Percentiles rank a stretch among this genome's conserved stretches.
These are phyloP conservation scores for Drosophila rhopaloa DNA, from an alignment of 1,140 invertebrate genomes.

Conservation along the genomic window DNA sequence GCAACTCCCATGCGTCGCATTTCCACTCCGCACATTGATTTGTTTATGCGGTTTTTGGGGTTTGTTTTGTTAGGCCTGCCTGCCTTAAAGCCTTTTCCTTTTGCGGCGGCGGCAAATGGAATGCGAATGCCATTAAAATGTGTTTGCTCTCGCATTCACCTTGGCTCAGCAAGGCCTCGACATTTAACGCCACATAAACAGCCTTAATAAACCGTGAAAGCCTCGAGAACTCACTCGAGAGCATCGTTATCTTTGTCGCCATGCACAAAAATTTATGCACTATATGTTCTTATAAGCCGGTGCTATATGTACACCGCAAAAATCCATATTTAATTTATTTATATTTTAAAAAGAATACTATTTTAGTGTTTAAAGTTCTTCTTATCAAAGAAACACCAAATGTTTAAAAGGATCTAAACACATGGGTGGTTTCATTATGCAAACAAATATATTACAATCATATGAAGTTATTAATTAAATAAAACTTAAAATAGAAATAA, in stretches of 20 bases:
- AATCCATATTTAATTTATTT: not conserved
- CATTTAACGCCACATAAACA: constrained; percentile 80
- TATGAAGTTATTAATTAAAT: too few species aligned
- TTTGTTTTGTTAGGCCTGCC: constrained; percentile 75
- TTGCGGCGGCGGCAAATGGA: constrained; percentile 53
- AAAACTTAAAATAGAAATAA: too few species aligned
- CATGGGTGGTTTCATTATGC: too few species aligned
- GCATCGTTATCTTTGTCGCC: constrained; percentile 23
- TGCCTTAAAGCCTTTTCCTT: constrained; percentile 50
- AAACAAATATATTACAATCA: too few species aligned
- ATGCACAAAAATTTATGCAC: constrained; percentile 21
- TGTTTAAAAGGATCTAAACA: too few species aligned
- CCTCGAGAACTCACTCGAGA: constrained; percentile 37
- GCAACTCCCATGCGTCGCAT: constrained; percentile 60
- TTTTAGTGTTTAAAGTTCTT: not conserved
- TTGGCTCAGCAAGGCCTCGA: constrained; percentile 54
- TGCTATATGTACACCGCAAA: not conserved
- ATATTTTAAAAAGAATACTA: not conserved
- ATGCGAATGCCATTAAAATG: constrained; percentile 80
- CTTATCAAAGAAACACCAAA: too few species aligned
- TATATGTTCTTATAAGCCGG: constrained; percentile 5
- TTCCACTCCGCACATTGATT: constrained; percentile 60
- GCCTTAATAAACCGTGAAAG: constrained; percentile 69
- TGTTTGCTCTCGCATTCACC: constrained; percentile 80
- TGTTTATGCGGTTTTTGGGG: constrained; percentile 71